A percentile compares a stretch with the other conserved stretches of the same genome.
Evolutionary conservation across 2,797 vertebrate genomes (phyloP).

Genomic region (Myoxocephalus aenaeus): DNA sequence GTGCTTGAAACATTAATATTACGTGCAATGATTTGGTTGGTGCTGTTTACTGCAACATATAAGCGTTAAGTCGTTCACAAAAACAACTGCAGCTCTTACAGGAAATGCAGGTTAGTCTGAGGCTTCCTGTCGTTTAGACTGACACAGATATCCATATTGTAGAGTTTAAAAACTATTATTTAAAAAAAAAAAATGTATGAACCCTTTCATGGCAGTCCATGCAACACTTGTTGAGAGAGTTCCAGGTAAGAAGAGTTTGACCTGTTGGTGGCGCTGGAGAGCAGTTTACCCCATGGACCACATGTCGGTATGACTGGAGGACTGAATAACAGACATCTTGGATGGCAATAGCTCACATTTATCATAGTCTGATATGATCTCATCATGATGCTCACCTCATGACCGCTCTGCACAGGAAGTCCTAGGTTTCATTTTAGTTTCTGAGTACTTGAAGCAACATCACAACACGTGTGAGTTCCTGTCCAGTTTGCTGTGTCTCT

Average conservation of each 20-base stretch:
- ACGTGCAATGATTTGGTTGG: background rate
- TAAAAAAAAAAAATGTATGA: too few species aligned
- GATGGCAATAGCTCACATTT: background rate
- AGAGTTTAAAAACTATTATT: too few species aligned
- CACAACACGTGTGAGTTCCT: background rate
- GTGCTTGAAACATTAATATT: background rate
- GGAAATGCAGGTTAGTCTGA: background rate
- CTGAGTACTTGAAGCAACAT: background rate
- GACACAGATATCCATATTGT: too few species aligned
- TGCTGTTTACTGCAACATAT: background rate
- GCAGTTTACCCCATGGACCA: too few species aligned
- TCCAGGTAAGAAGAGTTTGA: too few species aligned
- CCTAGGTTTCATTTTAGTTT: slow-evolving; percentile 25
- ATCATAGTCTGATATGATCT: background rate
- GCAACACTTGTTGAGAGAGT: too few species aligned
- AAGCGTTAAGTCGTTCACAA: background rate
- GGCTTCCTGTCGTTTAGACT: background rate
- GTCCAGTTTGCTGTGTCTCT: background rate
- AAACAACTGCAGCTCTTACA: background rate
- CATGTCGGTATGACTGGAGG: background rate
- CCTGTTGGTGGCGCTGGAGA: too few species aligned
- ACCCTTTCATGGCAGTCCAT: too few species aligned
- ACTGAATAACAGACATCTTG: background rate
- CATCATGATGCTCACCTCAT: background rate
- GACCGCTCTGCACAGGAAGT: background rate